phyloP scores from a whole-genome alignment of 1,140 invertebrate species.

The Megathymus violae region DNA sequence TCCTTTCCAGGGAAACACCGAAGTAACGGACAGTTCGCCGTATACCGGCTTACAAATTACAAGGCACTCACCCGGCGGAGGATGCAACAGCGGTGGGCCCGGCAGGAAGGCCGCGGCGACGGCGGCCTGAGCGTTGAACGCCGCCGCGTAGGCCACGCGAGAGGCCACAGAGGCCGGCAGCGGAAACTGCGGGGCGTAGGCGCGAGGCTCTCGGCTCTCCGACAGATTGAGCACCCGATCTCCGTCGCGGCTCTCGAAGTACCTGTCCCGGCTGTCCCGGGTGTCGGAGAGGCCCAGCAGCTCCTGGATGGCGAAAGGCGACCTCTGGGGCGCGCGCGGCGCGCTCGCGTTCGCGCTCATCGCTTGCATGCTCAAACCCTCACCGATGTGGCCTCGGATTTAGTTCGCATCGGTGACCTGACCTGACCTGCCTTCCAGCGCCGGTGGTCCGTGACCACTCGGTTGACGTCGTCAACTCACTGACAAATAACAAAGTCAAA shows the following conservation, averaged over 20 bases:
- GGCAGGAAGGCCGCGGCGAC: constrained; percentile 93
- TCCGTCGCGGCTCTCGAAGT: constrained; percentile 55
- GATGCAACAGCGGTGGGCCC: constrained; percentile 69
- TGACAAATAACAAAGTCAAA: constrained; percentile 16
- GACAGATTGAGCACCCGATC: constrained; percentile 65
- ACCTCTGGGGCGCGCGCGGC: constrained; percentile 88
- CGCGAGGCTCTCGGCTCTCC: constrained; percentile 70
- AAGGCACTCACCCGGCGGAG: constrained; percentile 71
- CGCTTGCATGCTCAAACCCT: constrained; percentile 66
- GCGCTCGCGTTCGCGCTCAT: constrained; percentile 72
- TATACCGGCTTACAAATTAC: no score
- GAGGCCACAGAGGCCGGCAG: constrained; percentile 86
- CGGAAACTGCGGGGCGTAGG: constrained; percentile 81
- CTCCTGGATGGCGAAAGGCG: constrained; percentile 96
- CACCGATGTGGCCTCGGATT: background rate
- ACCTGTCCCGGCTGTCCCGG: constrained; percentile 58
- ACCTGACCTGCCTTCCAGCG: no score
- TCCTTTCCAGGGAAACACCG: no score
- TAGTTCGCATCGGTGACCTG: constrained; percentile 5
- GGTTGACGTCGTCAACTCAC: background rate
- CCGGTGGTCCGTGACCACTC: no score
- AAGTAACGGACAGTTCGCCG: no score
- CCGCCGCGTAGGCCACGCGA: constrained; percentile 90
- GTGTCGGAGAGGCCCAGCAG: constrained; percentile 89
- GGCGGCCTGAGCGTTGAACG: constrained; percentile 93